Conservation (phyloP, 2,888 invertebrate species). For the Limnephilus lunatus region DNA sequence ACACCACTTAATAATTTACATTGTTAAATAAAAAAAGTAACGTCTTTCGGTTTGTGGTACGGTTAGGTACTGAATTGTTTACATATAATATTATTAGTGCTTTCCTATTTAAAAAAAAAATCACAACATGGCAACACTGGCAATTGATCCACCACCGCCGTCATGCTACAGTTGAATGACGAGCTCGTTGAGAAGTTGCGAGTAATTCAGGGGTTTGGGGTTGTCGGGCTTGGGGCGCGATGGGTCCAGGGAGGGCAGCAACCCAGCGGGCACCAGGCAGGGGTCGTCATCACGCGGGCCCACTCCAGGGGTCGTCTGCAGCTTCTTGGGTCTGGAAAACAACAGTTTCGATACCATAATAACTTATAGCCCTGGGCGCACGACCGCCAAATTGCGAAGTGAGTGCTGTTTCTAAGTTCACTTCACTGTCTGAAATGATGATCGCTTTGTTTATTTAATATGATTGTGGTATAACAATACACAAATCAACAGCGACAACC, state of each 20-base stretch:
- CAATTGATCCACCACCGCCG: no score
- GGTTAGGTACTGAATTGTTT: not conserved
- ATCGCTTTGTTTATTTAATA: no score
- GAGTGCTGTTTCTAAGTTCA: no score
- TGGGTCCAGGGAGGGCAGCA: conserved; percentile 55
- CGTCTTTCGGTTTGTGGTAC: no score
- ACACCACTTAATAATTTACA: no score
- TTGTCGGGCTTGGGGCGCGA: conserved; percentile 67
- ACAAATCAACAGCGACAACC: no score
- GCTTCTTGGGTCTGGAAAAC: conserved; percentile 66
- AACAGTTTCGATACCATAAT: not conserved
- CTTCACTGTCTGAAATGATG: no score
- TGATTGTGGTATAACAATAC: no score
- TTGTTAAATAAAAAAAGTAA: no score
- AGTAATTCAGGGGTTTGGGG: conserved; percentile 70
- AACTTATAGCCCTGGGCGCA: no score
- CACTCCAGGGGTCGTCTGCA: conserved; percentile 28
- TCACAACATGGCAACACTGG: not conserved
- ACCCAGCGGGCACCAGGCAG: conserved; percentile 70
- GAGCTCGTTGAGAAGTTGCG: conserved; percentile 74
- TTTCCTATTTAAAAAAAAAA: not conserved
- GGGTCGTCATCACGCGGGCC: conserved; percentile 72
- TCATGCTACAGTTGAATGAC: conserved; percentile 71
- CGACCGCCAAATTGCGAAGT: no score
- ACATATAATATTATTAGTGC: not conserved